Conservation (phyloP, 1,140 invertebrate genomes). For the Drosophila grimshawi region DNA sequence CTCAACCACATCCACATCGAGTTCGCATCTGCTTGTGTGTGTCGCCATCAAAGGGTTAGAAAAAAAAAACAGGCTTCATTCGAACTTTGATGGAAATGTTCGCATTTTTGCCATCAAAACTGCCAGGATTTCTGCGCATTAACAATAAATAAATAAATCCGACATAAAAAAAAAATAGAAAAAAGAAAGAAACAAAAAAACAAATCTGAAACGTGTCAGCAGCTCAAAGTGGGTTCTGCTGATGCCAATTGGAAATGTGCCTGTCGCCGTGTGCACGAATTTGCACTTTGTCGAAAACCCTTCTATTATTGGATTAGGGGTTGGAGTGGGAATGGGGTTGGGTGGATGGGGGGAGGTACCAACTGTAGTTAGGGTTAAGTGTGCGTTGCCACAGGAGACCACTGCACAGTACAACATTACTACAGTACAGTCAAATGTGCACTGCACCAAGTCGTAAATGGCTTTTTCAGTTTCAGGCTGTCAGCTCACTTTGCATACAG, state of each 20-base stretch:
- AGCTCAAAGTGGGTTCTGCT: constrained; percentile 41
- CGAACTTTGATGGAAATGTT: constrained; percentile 75
- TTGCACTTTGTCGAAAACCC: constrained; percentile 50
- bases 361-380: constrained; percentile 19
- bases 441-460: constrained; percentile 37
- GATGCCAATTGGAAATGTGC: constrained; percentile 42
- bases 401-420: background rate
- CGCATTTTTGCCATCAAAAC: constrained; percentile 68
- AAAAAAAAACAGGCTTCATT: constrained; percentile 5
- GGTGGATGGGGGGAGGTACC: background rate
- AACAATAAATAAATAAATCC: constrained; percentile 44
- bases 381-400: constrained; percentile 52
- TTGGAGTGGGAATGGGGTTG: background rate
- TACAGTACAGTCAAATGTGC: constrained; percentile 37
- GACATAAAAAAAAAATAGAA: constrained; percentile 17
- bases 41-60: constrained; percentile 56
- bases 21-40: background rate
- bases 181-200: constrained; percentile 2
- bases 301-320: background rate
- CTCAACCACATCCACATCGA: background rate
- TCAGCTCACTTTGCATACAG: constrained; percentile 57
- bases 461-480: constrained; percentile 36
- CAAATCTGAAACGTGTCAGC: constrained; percentile 52
- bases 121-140: constrained; percentile 58
- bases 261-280: constrained; percentile 55